Percentiles rank a stretch among this genome's conserved stretches.
Evolutionary conservation across 2,888 invertebrate genomes (phyloP).

Genomic region (Drosophila barbarae): DNA sequence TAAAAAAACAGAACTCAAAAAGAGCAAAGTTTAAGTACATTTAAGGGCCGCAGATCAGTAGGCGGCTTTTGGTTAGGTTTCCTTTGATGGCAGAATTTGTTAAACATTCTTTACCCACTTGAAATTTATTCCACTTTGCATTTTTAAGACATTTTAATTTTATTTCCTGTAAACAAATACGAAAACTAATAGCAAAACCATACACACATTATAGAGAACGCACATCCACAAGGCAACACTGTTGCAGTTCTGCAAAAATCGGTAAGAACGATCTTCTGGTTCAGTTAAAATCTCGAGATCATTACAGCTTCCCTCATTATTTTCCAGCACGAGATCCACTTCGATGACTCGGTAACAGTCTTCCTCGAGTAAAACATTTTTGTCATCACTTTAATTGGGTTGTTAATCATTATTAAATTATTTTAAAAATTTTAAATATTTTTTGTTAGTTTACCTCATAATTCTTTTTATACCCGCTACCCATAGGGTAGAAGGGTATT

Average conservation of each 20-base stretch:
- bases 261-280: neutral
- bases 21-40: constrained; percentile 62
- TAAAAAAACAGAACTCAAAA: constrained; percentile 33
- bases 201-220: constrained; percentile 39
- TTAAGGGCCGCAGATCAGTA: constrained; percentile 44
- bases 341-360: constrained; percentile 8
- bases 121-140: neutral
- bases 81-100: neutral
- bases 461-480: no score
- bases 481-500: no score
- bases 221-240: constrained; percentile 41
- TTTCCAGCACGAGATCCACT: constrained; percentile 1
- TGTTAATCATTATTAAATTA: neutral
- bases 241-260: constrained; percentile 11
- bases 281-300: neutral
- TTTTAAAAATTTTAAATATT: neutral
- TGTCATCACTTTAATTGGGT: constrained; percentile 37
- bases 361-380: constrained; percentile 28
- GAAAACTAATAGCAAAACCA: constrained; percentile 37
- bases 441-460: constrained; percentile 16
- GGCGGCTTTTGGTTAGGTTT: neutral
- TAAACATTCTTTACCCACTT: neutral
- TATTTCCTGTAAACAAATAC: constrained; percentile 14
- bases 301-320: neutral
- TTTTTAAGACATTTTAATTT: neutral